These are phyloP conservation scores for Tetraodon nigroviridis DNA, from an alignment of 2,113 vertebrate species.

Conservation along the genomic window DNA sequence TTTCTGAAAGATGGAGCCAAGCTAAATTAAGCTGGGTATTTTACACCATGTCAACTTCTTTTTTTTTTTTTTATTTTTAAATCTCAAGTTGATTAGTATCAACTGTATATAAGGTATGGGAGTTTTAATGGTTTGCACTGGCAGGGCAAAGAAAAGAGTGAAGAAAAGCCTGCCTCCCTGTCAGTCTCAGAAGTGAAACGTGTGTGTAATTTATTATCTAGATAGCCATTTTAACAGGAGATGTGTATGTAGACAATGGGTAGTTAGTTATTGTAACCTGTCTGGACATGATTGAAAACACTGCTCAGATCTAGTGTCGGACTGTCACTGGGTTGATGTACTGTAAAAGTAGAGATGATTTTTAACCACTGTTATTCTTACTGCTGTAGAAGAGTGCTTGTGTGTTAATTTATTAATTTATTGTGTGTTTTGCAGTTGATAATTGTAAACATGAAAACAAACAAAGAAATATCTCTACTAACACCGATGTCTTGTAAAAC, in stretches of 20 bases:
- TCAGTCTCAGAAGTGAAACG: conserved; percentile 58
- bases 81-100: conserved; percentile 27
- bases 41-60: conserved; percentile 41
- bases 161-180: conserved; percentile 52
- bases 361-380: conserved; percentile 72
- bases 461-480: conserved; percentile 67
- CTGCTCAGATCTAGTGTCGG: conserved; percentile 50
- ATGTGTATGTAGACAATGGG: conserved; percentile 58
- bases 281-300: conserved; percentile 38
- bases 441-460: conserved; percentile 52
- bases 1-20: conserved; percentile 31
- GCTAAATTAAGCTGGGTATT: conserved; percentile 48
- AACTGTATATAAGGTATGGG: conserved; percentile 34
- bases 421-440: conserved; percentile 78
- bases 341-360: conserved; percentile 61
- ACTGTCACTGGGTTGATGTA: conserved; percentile 61
- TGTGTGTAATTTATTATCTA: conserved; percentile 70
- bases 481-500: conserved; percentile 71
- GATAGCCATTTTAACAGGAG: conserved; percentile 54
- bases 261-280: conserved; percentile 61
- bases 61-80: conserved; percentile 36
- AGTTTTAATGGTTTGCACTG: conserved; percentile 40
- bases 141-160: conserved; percentile 45
- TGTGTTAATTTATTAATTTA: conserved; percentile 99
- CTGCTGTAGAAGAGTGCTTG: conserved; percentile 83